Evolutionary conservation across 2,888 invertebrate genomes (phyloP).

Genomic region (Stomorhina lunata): DNA sequence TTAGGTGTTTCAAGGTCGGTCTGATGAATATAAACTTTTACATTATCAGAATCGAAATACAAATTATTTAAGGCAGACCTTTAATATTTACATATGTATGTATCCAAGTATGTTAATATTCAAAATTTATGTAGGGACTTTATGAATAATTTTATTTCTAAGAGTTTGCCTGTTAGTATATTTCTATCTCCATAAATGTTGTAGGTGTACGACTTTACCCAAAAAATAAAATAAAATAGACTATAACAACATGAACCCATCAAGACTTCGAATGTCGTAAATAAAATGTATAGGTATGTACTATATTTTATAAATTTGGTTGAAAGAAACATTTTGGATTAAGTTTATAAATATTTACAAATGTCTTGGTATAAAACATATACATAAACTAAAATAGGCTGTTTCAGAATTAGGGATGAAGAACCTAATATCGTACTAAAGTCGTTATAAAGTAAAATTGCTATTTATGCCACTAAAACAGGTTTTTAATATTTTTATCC

Average conservation of each 20-base stretch:
- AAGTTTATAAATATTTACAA: slow-evolving; percentile 22
- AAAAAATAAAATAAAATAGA: slow-evolving; percentile 19
- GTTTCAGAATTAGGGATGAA: no score
- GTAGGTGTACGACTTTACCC: slow-evolving; percentile 2
- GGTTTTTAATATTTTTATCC: no score
- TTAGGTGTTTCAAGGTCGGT: no score
- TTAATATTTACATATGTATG: no score
- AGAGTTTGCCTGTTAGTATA: background rate
- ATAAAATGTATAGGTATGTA: background rate
- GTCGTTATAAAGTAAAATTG: no score
- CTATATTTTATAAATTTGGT: slow-evolving; percentile 73
- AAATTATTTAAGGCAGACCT: no score
- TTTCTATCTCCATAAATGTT: background rate
- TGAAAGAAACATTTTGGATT: slow-evolving; percentile 60
- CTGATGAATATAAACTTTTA: no score
- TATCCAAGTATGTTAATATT: slow-evolving; percentile 9
- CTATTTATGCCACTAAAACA: no score
- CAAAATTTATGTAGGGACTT: slow-evolving; percentile 53
- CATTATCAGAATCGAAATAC: no score
- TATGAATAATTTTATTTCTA: slow-evolving; percentile 56
- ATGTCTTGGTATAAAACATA: background rate
- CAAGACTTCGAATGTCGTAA: slow-evolving; percentile 70
- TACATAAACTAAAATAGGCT: background rate
- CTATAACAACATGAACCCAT: slow-evolving; percentile 73
- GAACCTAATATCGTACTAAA: no score